These are phyloP conservation scores for Sclerurus mexicanus DNA, from an alignment of 2,113 vertebrate genomes.

Conservation along the genomic window DNA sequence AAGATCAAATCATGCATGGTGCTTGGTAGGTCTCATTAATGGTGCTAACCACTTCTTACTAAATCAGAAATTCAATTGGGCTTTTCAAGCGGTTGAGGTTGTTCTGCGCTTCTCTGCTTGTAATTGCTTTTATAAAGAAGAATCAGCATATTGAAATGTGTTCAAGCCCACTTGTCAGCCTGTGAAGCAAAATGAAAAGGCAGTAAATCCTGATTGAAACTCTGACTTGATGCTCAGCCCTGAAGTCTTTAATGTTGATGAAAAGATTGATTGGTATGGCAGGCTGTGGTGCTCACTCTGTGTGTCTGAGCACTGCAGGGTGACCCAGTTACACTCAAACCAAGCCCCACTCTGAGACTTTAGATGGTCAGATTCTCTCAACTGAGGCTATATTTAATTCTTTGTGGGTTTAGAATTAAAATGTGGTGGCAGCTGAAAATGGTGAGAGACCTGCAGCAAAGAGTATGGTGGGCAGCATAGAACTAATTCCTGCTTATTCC, in stretches of 20 bases:
- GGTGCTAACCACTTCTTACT: not conserved
- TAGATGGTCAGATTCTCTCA: not conserved
- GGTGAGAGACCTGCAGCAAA: not conserved
- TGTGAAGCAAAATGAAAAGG: conserved; percentile 22
- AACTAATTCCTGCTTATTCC: not conserved
- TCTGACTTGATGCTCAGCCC: not conserved
- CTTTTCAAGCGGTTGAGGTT: not conserved
- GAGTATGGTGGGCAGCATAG: not conserved
- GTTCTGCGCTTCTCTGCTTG: not conserved
- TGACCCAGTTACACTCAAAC: not conserved
- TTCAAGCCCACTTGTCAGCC: conserved; percentile 20
- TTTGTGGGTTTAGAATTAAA: not conserved
- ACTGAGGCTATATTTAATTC: not conserved
- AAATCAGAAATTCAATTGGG: conserved; percentile 19
- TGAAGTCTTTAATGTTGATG: not conserved
- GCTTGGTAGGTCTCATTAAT: not conserved
- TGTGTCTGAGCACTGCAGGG: not conserved
- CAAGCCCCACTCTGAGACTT: not conserved
- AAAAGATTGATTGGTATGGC: not conserved
- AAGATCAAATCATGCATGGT: not conserved
- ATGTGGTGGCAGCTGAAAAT: not conserved
- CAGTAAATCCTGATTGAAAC: conserved; percentile 34
- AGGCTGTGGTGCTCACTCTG: not conserved
- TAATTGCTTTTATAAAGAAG: conserved; percentile 52
- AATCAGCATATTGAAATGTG: conserved; percentile 55